These are phyloP conservation scores for Lepidurus couesii DNA, from an alignment of 1,140 invertebrate genomes.

Conservation along the genomic window DNA sequence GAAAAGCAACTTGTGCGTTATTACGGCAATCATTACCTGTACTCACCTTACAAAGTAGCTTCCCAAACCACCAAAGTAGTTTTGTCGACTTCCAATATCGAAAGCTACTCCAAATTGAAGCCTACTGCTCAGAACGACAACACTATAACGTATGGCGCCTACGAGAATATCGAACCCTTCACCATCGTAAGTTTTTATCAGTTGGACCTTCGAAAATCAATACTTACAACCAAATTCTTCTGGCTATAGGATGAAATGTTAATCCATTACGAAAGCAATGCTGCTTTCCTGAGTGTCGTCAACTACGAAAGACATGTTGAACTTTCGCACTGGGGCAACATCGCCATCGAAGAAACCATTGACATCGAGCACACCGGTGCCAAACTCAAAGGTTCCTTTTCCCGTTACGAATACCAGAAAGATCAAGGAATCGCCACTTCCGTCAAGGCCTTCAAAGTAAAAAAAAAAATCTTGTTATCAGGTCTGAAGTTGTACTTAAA, in stretches of 20 bases:
- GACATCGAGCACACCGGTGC: constrained; percentile 90
- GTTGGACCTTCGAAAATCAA: background rate
- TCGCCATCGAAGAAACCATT: constrained; percentile 91
- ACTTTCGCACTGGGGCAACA: constrained; percentile 98
- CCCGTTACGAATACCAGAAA: constrained; percentile 88
- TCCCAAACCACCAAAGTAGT: constrained; percentile 75
- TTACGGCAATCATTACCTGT: constrained; percentile 75
- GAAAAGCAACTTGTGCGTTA: constrained; percentile 90
- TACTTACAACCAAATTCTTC: background rate
- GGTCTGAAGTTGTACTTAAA: background rate
- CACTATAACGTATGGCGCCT: constrained; percentile 79
- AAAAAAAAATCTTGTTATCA: constrained; percentile 19
- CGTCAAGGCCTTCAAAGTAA: constrained; percentile 78
- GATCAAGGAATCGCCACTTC: constrained; percentile 78
- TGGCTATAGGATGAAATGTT: constrained; percentile 56
- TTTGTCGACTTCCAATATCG: constrained; percentile 69
- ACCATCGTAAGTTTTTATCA: constrained; percentile 44
- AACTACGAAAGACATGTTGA: constrained; percentile 81
- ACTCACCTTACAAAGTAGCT: constrained; percentile 68
- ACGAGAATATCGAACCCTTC: constrained; percentile 62
- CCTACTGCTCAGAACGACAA: constrained; percentile 72
- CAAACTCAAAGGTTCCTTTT: constrained; percentile 88
- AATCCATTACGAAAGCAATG: constrained; percentile 94
- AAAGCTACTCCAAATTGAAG: constrained; percentile 80
- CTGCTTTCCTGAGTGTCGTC: constrained; percentile 88